phyloP scores from a whole-genome alignment of 2,888 invertebrate genomes.

The Eueremaeus valkanovi region DNA sequence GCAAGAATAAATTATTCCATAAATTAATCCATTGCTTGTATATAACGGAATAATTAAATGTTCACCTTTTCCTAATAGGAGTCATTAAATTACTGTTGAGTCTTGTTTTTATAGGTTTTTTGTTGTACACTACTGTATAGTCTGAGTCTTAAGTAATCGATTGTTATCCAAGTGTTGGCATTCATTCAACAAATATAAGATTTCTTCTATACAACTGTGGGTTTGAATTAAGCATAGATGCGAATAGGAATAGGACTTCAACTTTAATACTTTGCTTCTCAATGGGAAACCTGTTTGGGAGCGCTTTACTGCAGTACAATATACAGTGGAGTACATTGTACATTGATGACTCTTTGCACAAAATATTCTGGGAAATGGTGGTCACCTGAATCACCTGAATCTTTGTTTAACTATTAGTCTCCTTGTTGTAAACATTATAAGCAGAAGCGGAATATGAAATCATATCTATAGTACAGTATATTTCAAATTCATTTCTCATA shows the following conservation, averaged over 20 bases:
- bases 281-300: constrained; percentile 21
- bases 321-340: background rate
- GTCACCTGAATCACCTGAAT: too few relatives aligned
- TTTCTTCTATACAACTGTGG: constrained; percentile 12
- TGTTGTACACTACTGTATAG: background rate
- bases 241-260: background rate
- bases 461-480: too few relatives aligned
- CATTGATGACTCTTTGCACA: too few relatives aligned
- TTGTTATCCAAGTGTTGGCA: constrained; percentile 15
- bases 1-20: too few relatives aligned
- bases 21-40: too few relatives aligned
- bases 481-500: too few relatives aligned
- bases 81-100: background rate
- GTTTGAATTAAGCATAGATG: constrained; percentile 15
- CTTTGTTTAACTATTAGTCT: too few relatives aligned
- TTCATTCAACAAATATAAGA: constrained; percentile 33
- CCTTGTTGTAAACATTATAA: too few relatives aligned
- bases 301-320: background rate
- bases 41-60: too few relatives aligned
- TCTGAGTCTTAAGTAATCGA: constrained; percentile 4
- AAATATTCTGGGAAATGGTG: too few relatives aligned
- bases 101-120: background rate
- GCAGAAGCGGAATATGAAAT: too few relatives aligned
- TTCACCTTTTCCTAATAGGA: too few relatives aligned
- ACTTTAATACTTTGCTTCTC: constrained; percentile 14